phyloP scores from a whole-genome alignment of 2,888 invertebrate genomes.

The Blastobasis adustella region DNA sequence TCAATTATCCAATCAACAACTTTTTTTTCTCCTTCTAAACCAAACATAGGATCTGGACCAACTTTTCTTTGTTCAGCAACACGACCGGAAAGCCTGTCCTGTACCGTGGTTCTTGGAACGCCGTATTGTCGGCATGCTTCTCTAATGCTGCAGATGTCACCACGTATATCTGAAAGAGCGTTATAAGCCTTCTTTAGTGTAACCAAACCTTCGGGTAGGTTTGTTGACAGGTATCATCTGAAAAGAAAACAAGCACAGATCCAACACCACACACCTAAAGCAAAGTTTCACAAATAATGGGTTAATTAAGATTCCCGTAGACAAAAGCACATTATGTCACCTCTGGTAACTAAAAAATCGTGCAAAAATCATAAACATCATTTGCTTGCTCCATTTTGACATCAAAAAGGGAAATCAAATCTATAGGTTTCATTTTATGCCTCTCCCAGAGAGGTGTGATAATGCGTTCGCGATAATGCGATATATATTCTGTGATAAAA shows the following conservation, averaged over 20 bases:
- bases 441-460: background rate
- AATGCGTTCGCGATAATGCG: background rate
- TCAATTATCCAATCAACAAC: constrained; percentile 8
- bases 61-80: constrained; percentile 2
- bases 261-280: background rate
- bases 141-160: constrained; percentile 1
- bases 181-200: constrained; percentile 9
- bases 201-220: constrained; percentile 8
- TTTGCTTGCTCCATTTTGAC: background rate
- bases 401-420: background rate
- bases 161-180: constrained; percentile 9
- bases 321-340: background rate
- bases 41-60: constrained; percentile 7
- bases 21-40: constrained; percentile 7
- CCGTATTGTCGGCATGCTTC: constrained; percentile 5
- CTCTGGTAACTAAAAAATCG: background rate
- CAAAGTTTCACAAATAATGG: background rate
- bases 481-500: background rate
- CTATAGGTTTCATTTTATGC: background rate
- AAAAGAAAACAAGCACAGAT: background rate
- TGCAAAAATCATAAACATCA: background rate
- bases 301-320: background rate
- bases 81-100: constrained; percentile 6
- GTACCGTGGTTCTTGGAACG: constrained; percentile 7
- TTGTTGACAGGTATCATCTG: constrained; percentile 4